A percentile compares a stretch with the other conserved stretches of the same genome.
These are phyloP conservation scores for Eurystomus gularis DNA, from an alignment of 2,113 vertebrate species.

Conservation along the genomic window DNA sequence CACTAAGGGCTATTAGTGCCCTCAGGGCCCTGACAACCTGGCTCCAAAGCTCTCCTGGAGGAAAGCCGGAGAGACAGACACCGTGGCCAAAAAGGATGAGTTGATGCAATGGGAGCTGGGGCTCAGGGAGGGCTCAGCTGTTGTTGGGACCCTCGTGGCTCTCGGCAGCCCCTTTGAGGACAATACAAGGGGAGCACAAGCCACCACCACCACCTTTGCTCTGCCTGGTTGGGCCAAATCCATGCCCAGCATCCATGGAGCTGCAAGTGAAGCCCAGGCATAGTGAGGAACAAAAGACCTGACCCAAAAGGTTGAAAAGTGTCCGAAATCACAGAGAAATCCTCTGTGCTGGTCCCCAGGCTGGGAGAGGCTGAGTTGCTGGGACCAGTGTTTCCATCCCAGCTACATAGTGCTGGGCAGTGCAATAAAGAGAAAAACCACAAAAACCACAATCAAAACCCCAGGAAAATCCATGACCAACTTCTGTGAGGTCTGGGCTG, in stretches of 20 bases:
- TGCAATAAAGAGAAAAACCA: background rate
- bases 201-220: background rate
- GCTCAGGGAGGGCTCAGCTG: background rate
- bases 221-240: too few species aligned
- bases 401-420: background rate
- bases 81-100: too few species aligned
- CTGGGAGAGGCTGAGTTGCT: background rate
- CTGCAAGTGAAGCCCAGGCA: background rate
- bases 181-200: rapidly evolving
- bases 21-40: background rate
- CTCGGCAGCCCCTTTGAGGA: background rate
- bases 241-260: background rate
- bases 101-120: background rate
- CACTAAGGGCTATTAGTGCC: background rate
- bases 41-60: background rate
- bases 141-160: background rate
- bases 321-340: background rate
- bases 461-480: too few species aligned
- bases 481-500: background rate
- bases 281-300: background rate
- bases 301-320: background rate
- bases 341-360: too few species aligned
- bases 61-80: background rate
- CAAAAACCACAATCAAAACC: too few species aligned
- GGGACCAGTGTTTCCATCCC: background rate